These are phyloP conservation scores for Napeogenes inachia DNA, from an alignment of 2,888 invertebrate species.

Conservation along the genomic window DNA sequence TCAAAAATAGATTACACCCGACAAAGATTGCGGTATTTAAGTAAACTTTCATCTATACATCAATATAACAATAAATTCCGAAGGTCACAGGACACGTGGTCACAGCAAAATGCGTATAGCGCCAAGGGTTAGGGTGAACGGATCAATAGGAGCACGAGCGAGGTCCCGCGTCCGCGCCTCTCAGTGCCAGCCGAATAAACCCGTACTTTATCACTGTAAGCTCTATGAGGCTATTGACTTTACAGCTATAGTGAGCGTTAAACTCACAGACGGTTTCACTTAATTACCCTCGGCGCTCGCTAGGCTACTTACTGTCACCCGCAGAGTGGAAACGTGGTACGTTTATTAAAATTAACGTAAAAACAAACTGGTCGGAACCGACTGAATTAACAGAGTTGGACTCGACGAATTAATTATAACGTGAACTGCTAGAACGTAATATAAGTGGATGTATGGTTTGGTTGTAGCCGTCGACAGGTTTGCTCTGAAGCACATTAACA, in stretches of 20 bases:
- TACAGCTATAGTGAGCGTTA: slow-evolving; percentile 17
- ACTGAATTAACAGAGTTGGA: slow-evolving; percentile 18
- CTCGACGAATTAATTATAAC: slow-evolving; percentile 30
- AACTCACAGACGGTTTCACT: slow-evolving; percentile 1
- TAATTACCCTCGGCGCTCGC: not conserved
- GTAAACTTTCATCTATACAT: not conserved
- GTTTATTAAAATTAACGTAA: slow-evolving; percentile 1
- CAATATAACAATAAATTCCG: slow-evolving; percentile 39
- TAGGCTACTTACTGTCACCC: not conserved
- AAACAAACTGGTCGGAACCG: slow-evolving; percentile 12
- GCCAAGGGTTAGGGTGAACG: slow-evolving; percentile 28
- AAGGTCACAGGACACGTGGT: slow-evolving; percentile 38
- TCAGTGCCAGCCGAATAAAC: slow-evolving; percentile 23
- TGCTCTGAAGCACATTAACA: too few relatives aligned
- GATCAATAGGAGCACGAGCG: slow-evolving; percentile 35
- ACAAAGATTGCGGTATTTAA: too few relatives aligned
- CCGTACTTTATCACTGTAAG: slow-evolving; percentile 25
- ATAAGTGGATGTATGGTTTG: slow-evolving; percentile 14
- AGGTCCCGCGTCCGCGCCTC: slow-evolving; percentile 40
- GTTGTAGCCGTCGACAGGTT: too few relatives aligned
- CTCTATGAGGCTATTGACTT: slow-evolving; percentile 28
- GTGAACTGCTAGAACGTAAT: slow-evolving; percentile 26
- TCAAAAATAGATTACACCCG: too few relatives aligned
- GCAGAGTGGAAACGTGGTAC: not conserved
- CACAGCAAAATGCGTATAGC: slow-evolving; percentile 32